Evolutionary conservation across 2,888 invertebrate species (phyloP).

Genomic region (Morpho helenor): DNA sequence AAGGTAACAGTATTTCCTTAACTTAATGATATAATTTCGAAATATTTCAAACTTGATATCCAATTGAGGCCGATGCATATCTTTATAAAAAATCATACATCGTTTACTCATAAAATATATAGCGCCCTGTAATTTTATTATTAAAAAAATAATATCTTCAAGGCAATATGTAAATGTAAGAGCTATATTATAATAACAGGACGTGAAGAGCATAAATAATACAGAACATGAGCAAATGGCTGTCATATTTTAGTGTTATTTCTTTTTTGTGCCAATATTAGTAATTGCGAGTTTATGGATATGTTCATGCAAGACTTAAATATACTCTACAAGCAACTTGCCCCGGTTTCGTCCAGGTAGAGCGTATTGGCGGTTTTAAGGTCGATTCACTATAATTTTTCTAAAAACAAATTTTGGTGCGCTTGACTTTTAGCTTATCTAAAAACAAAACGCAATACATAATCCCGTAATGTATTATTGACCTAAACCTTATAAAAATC

Average conservation of each 20-base stretch:
- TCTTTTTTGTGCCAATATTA: slow-evolving; percentile 11
- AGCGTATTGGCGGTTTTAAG: no score
- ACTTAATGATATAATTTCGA: no score
- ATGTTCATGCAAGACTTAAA: neutral
- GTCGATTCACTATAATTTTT: no score
- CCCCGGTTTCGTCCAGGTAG: no score
- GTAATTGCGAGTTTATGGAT: slow-evolving; percentile 11
- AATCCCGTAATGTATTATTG: no score
- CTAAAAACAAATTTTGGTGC: no score
- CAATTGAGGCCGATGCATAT: neutral
- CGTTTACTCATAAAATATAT: slow-evolving; percentile 1
- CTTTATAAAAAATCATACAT: neutral
- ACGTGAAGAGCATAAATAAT: slow-evolving; percentile 8
- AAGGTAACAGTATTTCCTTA: no score
- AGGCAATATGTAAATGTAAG: slow-evolving; percentile 2
- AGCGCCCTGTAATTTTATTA: slow-evolving; percentile 10
- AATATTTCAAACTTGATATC: neutral
- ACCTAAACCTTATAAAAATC: no score
- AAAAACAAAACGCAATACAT: no score
- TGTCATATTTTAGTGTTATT: slow-evolving; percentile 10
- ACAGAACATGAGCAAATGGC: slow-evolving; percentile 8
- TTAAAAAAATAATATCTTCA: slow-evolving; percentile 5
- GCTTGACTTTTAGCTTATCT: no score
- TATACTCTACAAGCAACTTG: neutral
- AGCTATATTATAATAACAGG: slow-evolving; percentile 9